phyloP scores from a whole-genome alignment of 2,888 invertebrate species.

The Hetaerina titia region DNA sequence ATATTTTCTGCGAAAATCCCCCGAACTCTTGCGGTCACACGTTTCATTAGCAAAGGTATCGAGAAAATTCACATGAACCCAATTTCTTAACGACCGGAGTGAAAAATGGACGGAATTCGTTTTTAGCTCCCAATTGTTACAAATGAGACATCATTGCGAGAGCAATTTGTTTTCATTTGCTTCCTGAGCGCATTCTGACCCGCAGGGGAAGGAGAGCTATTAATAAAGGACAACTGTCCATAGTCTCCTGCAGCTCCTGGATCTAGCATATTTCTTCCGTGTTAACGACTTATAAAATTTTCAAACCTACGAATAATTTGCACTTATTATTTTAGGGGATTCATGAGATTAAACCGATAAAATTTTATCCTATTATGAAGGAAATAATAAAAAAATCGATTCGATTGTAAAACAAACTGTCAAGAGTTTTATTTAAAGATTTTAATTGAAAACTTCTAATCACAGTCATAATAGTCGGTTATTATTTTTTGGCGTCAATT shows the following conservation, averaged over 20 bases:
- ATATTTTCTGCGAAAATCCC: too few relatives aligned
- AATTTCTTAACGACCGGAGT: not conserved
- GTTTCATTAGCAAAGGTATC: not conserved
- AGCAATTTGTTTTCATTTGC: not conserved
- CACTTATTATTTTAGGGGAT: not conserved
- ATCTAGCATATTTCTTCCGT: not conserved
- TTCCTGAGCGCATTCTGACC: not conserved
- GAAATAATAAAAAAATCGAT: not conserved
- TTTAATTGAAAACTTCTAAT: too few relatives aligned
- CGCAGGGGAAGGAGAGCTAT: not conserved
- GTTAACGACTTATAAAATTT: not conserved
- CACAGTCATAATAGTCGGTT: too few relatives aligned
- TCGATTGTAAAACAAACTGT: too few relatives aligned
- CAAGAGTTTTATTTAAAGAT: too few relatives aligned
- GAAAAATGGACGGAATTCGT: not conserved
- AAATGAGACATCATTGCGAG: not conserved
- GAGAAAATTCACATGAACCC: not conserved
- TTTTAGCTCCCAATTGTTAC: not conserved
- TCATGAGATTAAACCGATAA: not conserved
- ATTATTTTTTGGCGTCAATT: too few relatives aligned
- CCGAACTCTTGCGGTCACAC: too few relatives aligned
- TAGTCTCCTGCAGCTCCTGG: not conserved
- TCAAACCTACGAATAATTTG: not conserved
- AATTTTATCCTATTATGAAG: not conserved
- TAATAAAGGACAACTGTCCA: not conserved